These are phyloP conservation scores for Galleria mellonella DNA, from an alignment of 1,140 invertebrate genomes.

Conservation along the genomic window DNA sequence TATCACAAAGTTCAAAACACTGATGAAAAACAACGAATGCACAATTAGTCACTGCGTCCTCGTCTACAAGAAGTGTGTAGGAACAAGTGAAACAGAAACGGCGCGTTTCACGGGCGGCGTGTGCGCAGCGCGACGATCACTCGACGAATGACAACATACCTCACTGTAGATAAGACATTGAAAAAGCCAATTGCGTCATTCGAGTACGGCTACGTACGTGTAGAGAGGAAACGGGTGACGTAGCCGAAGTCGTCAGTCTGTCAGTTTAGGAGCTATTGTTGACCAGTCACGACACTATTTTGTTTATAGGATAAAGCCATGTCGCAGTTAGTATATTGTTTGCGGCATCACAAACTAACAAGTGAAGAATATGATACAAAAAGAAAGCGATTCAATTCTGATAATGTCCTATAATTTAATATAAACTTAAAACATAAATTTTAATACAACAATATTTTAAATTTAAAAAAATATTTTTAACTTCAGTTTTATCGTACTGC, in stretches of 20 bases:
- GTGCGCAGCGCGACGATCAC: conserved; percentile 55
- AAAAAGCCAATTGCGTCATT: conserved; percentile 72
- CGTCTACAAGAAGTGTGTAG: conserved; percentile 41
- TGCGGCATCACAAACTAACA: too few species aligned
- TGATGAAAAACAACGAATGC: conserved; percentile 42
- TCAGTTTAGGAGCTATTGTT: conserved; percentile 52
- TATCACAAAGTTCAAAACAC: conserved; percentile 63
- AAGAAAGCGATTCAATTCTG: too few species aligned
- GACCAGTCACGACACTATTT: conserved; percentile 44
- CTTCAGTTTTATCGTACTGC: too few species aligned
- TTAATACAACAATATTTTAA: too few species aligned
- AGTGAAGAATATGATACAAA: too few species aligned
- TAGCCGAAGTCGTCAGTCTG: conserved; percentile 48
- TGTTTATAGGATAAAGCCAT: conserved; percentile 43
- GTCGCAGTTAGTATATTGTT: too few species aligned
- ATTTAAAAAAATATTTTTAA: too few species aligned
- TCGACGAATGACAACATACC: conserved; percentile 66
- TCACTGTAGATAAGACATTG: conserved; percentile 70
- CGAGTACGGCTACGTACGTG: conserved; percentile 58
- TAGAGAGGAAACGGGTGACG: conserved; percentile 65
- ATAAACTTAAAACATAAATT: too few species aligned
- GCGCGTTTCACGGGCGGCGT: conserved; percentile 30
- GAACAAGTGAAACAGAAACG: conserved; percentile 56
- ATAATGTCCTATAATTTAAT: too few species aligned
- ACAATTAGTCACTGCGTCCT: conserved; percentile 62